phyloP scores from a whole-genome alignment of 2,888 invertebrate species.

The Drosophila limbata region DNA sequence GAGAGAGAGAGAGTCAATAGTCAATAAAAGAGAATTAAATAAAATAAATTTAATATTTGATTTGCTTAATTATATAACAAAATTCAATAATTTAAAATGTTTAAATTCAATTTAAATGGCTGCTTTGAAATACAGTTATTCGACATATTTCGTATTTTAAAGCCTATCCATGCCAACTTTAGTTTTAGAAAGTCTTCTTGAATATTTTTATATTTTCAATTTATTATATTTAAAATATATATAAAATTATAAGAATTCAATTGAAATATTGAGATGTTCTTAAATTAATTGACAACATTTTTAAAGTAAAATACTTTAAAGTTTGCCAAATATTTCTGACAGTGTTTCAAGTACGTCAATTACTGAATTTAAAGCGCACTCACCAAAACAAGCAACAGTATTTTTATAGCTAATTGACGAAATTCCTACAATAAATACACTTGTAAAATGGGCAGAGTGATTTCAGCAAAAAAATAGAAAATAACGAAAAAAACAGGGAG shows the following conservation, averaged over 20 bases:
- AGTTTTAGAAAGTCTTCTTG: too few relatives aligned
- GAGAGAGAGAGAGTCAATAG: neutral
- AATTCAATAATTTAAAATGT: neutral
- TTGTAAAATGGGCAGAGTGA: conserved; percentile 8
- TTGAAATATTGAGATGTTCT: too few relatives aligned
- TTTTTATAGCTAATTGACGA: conserved; percentile 81
- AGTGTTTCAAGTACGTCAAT: conserved; percentile 14
- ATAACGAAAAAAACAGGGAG: conserved; percentile 23
- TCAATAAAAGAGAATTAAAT: neutral
- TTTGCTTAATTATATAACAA: neutral
- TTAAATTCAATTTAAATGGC: neutral
- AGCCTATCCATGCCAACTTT: too few relatives aligned
- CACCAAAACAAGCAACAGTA: conserved; percentile 45
- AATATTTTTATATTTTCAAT: neutral
- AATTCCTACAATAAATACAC: conserved; percentile 46
- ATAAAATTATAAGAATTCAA: too few relatives aligned
- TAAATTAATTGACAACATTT: too few relatives aligned
- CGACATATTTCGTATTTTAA: too few relatives aligned
- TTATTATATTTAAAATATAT: too few relatives aligned
- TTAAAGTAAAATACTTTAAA: neutral
- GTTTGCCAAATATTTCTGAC: neutral
- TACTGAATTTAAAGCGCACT: conserved; percentile 1
- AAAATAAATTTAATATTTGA: neutral
- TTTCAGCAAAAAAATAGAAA: conserved; percentile 14
- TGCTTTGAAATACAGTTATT: too few relatives aligned